Conservation (phyloP, 2,888 invertebrate species). For the Adelognathus sp. region DNA sequence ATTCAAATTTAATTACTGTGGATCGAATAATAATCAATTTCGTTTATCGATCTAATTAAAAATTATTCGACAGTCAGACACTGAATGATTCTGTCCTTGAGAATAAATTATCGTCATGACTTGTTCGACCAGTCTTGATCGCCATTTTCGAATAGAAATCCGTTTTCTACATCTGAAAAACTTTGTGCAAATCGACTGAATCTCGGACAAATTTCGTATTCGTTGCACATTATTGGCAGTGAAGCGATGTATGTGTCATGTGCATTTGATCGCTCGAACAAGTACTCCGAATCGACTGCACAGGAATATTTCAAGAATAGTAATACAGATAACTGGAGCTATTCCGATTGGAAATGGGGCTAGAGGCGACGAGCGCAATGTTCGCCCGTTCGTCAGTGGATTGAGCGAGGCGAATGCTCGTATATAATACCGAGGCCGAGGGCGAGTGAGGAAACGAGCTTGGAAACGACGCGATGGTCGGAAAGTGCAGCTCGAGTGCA, state of each 20-base stretch:
- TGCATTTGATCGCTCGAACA: not conserved
- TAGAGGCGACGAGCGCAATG: not conserved
- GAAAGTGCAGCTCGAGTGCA: conserved; percentile 20
- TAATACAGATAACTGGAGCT: not conserved
- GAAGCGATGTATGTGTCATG: not conserved
- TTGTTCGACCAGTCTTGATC: no score
- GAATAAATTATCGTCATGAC: no score
- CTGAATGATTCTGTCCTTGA: no score
- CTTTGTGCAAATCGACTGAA: not conserved
- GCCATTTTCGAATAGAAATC: no score
- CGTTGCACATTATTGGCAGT: not conserved
- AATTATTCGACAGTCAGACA: no score
- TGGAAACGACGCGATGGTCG: conserved; percentile 13
- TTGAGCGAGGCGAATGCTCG: not conserved
- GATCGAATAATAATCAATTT: no score
- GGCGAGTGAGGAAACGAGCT: conserved; percentile 20
- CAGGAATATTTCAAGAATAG: not conserved
- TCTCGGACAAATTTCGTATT: not conserved
- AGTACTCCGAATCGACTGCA: not conserved
- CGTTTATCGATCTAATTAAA: no score
- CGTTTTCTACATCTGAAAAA: not conserved
- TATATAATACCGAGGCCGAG: not conserved
- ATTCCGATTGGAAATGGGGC: conserved; percentile 27
- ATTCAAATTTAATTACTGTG: no score
- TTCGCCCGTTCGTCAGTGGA: not conserved